phyloP scores from a whole-genome alignment of 1,140 invertebrate species.

The Melanaphis sacchari region DNA sequence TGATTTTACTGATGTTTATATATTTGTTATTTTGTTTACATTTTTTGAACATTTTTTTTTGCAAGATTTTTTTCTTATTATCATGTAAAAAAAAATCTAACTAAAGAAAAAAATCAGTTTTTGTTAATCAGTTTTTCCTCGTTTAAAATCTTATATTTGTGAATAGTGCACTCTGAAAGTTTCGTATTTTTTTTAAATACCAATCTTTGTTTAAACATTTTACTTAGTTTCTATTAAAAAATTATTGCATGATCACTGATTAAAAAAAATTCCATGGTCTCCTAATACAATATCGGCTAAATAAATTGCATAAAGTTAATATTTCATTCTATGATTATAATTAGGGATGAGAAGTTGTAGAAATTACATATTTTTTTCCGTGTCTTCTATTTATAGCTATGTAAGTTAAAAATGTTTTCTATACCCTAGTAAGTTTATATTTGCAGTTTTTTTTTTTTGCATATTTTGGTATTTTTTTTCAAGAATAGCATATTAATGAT shows the following conservation, averaged over 20 bases:
- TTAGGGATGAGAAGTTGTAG: too few relatives aligned
- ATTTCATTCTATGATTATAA: too few relatives aligned
- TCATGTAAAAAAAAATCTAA: neutral
- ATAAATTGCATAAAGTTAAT: too few relatives aligned
- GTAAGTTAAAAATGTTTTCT: too few relatives aligned
- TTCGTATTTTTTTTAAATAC: neutral
- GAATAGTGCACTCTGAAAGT: neutral
- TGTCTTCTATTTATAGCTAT: too few relatives aligned
- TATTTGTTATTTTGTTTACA: neutral
- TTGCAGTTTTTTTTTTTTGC: too few relatives aligned
- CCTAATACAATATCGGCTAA: neutral
- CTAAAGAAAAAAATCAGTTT: neutral
- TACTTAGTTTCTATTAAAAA: neutral
- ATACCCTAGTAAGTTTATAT: too few relatives aligned
- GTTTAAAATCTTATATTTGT: neutral
- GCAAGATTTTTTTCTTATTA: too few relatives aligned
- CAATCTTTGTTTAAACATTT: neutral
- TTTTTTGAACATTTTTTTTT: neutral
- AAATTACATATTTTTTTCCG: too few relatives aligned
- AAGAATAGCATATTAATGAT: too few relatives aligned
- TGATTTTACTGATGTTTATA: neutral
- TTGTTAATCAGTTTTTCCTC: neutral
- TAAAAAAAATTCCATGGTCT: too few relatives aligned
- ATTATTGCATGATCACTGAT: neutral
- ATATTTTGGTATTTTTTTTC: too few relatives aligned